Base-by-base conservation (phyloP, 2,113 vertebrate species). In the Solea solea region DNA sequence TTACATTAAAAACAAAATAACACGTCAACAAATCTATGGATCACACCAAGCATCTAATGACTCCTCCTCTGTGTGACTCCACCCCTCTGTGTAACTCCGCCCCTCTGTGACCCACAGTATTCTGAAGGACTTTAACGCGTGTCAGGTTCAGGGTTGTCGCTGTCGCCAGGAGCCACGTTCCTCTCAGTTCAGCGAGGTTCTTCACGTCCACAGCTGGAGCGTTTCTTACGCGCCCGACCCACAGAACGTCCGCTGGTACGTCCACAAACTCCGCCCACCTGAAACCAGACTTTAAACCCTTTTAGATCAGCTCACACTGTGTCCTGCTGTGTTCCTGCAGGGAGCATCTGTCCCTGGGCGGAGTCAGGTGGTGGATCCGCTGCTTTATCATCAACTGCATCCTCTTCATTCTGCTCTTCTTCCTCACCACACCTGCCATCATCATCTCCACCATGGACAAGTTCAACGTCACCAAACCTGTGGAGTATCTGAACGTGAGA, bases 371-470 rank as follows among this genome's bases (percentile, higher is more conserved):
- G 97, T 99, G 97, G 97, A 93, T 98, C 69, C 96, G 97, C 78
- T 98, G 97, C 88, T 94, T 98, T 1, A 92, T 98, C 87, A 98
- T 98, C 91, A 99, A 99, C n/a, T 94, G 95, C 63, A 94, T 97
- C 85, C 96, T 98, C 85, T 99, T 98, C 91, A 88, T 98, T 72
- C 93, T 99, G 45, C 97, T 99, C 72, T 99, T 99, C 94, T 98
- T 99, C 91, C 97, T 99, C 90, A 99, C 97, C 67, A 98, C 97
- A 0, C 97, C 97, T 0, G 97, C 97, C 82, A 99, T 99, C 90
- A 99, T 99, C 91, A 98, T 99, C 93, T 95, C 95, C 80, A 99
- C 97, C 58, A 99, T 99, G 97, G 97, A 99, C 95, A 98, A 99
- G 93, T 99, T 99, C 90, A 99, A 99, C 11, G 97, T 99, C 80